Base-by-base conservation (phyloP, 2,113 vertebrate genomes). In the Tangachromis dhanisi region DNA sequence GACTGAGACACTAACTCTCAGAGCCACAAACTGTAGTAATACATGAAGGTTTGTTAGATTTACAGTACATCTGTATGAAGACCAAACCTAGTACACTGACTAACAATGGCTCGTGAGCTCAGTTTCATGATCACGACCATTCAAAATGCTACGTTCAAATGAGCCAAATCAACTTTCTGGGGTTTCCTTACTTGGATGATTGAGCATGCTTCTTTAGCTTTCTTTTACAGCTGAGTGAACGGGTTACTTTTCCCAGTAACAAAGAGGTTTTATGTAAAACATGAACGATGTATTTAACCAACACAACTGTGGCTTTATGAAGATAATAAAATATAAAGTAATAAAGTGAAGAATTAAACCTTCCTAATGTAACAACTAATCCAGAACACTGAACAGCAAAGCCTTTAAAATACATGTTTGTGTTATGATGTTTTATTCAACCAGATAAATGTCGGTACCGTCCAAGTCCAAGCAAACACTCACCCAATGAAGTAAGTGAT, bases 401-500 rank as follows among this genome's bases (percentile, higher is more conserved):
- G 45, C 73, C 26, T 78, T 33, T 33, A 33, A 78, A 31, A 33
- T 2, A 47, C 3, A 19, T 11, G 17, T 31, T 29, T 76, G 21
- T 29, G 40, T 4, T 47, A 5, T 29, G 42, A 17, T 19, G 3
- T 79, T 85, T 59, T 9, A 49, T 40, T 51, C 8, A 81, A 68
- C n/a, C 66, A 40, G 47, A 66, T 7, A 19, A 0, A 5, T 31
- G 1, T 16, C 12, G 26, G 17, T 3, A 11, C 51, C 26, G 31
- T 21, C 11, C 47, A 19, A 53, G 8, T 4, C 9, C 9, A 17
- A 45, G 24, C 53, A 45, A 8, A 26, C 8, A 91, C 96, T 96
- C 82, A 97, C 96, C 96, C 95, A 5, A 98, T 87, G 73, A 99
- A 99, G 93, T 99, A 99, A 8, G 97, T 95, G 93, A 98, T 98